Evolutionary conservation across 2,113 vertebrate genomes (phyloP), one percentile per base, ranked within the genome.

Genomic region (Ploceus nigricollis): DNA sequence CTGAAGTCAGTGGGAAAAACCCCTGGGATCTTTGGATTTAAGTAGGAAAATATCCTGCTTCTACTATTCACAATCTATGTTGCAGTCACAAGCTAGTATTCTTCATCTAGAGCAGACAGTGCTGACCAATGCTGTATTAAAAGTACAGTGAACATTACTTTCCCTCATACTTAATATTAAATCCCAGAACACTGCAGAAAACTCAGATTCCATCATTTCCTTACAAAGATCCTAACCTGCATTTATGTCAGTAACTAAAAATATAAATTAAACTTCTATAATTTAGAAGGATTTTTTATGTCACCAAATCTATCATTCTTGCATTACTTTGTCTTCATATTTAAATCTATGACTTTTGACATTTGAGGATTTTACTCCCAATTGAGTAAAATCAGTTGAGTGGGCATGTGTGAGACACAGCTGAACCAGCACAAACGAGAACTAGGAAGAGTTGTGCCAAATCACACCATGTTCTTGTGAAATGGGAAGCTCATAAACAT

Each of bases 401-500:
- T 94, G 75, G 92, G 92, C 64, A 90, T 65, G 63, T 96, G 90
- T 83, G 93, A 95, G 94, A 94, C 56, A 65, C 64, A 93, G 90
- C 75, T 91, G 66, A 94, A 94, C 70, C 90, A 96, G 82, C 51
- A 77, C 85, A 83, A 93, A 84, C 3, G 70, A 85, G 87, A 87
- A 60, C 89, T 47, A n/a, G 11, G 56, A 65, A 85, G 87, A 87
- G 17, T 72, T 82, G 45, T 88, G 95, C 91, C 94, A 96, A 96
- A 94, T 93, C 58, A 96, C 90, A 93, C 66, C 66, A 73, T 70
- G 85, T 93, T 93, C 95, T 94, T 95, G 66, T 30, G 18, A 89
- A 94, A 94, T 23, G 39, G 90, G 58, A 80, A 64, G 42, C 78
- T 90, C 88, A 88, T 33, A 70, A 93, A 61, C 68, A 88, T 20